Conservation (phyloP, 1,140 invertebrate species). For the Diorhabda sublineata region DNA sequence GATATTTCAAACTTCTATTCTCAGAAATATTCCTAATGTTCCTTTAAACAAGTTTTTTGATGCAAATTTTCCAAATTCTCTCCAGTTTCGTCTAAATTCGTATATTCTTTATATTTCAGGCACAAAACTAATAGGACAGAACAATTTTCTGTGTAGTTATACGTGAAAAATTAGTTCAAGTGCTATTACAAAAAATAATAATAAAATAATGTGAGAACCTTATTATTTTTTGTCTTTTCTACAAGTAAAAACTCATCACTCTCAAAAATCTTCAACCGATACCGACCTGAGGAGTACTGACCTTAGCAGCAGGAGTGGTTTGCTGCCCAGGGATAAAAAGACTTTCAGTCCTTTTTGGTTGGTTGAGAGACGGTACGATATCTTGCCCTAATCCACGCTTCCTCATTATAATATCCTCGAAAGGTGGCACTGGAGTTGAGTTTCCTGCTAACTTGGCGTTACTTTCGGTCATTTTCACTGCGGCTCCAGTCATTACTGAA, state of each 20-base stretch:
- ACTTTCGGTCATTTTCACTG: constrained; percentile 32
- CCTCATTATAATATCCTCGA: constrained; percentile 74
- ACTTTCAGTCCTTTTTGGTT: constrained; percentile 86
- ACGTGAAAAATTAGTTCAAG: too few species aligned
- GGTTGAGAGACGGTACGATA: constrained; percentile 76
- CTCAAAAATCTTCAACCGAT: not conserved
- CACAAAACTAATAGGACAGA: too few species aligned
- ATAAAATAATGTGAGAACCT: too few species aligned
- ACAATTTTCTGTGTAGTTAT: too few species aligned
- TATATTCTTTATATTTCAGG: too few species aligned
- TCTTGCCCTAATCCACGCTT: constrained; percentile 80
- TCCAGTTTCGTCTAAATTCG: too few species aligned
- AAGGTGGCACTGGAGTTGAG: constrained; percentile 51
- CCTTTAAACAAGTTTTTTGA: too few species aligned
- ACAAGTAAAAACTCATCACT: not conserved
- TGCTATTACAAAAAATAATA: too few species aligned
- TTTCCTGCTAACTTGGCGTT: constrained; percentile 34
- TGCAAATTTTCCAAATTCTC: too few species aligned
- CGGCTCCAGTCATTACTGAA: constrained; percentile 48
- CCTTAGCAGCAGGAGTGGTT: constrained; percentile 26
- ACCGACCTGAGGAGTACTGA: not conserved
- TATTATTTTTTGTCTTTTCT: not conserved
- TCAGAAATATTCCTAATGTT: too few species aligned
- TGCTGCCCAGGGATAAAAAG: constrained; percentile 56
- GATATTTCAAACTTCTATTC: too few species aligned